phyloP scores from a whole-genome alignment of 2,113 vertebrate species.

The Ammodytes marinus region DNA sequence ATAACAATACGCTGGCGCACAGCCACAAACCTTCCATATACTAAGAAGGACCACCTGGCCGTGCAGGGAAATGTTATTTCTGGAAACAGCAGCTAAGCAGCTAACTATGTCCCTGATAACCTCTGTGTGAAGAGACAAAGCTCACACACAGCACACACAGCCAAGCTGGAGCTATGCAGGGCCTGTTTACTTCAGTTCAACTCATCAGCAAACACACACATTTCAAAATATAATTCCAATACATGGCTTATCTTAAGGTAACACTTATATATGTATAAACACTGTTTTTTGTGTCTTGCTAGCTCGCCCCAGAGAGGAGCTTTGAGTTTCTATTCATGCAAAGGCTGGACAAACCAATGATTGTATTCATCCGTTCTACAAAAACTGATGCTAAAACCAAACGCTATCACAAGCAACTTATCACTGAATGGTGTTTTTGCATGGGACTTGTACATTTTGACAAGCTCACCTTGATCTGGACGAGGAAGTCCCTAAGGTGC shows the following conservation, averaged over 20 bases:
- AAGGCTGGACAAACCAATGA: not conserved
- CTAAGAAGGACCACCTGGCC: conserved; percentile 22
- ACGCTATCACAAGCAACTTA: not conserved
- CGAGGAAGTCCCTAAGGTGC: conserved; percentile 97
- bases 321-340: not conserved
- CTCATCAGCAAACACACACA: not conserved
- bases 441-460: not conserved
- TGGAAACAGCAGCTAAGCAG: conserved; percentile 65
- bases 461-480: conserved; percentile 95
- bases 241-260: not conserved
- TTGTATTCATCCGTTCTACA: not conserved
- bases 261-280: no score
- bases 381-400: not conserved
- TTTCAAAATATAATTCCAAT: not conserved
- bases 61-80: conserved; percentile 63
- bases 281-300: not conserved
- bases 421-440: not conserved
- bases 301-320: not conserved
- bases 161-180: conserved; percentile 4
- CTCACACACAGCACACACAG: not conserved
- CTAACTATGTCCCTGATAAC: conserved; percentile 55
- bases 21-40: conserved; percentile 7
- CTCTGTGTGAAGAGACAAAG: conserved; percentile 43
- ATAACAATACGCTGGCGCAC: conserved; percentile 10
- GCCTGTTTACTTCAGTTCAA: not conserved